These are phyloP conservation scores for Ichneumon xanthorius DNA, from an alignment of 2,888 invertebrate species.

Conservation along the genomic window DNA sequence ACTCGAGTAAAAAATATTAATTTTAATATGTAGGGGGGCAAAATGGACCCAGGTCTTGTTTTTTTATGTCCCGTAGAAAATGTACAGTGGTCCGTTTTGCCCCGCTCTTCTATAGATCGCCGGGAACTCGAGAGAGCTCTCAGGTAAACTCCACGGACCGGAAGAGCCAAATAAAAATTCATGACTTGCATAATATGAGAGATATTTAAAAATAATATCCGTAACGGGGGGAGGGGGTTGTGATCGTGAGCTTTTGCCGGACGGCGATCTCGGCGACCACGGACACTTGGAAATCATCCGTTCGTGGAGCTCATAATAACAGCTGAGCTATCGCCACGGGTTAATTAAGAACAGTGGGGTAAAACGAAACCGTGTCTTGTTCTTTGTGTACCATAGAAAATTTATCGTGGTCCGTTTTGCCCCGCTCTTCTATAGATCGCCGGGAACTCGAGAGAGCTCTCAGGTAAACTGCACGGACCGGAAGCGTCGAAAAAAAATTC, in stretches of 20 bases:
- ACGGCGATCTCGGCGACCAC: too few species aligned
- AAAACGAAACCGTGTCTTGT: too few species aligned
- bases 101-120: too few species aligned
- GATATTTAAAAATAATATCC: background rate
- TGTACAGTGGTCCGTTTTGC: too few species aligned
- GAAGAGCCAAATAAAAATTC: constrained; percentile 50
- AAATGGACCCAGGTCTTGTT: too few species aligned
- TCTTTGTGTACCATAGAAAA: too few species aligned
- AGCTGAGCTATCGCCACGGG: background rate
- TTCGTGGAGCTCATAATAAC: background rate
- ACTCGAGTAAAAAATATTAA: too few species aligned
- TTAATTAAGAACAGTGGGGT: background rate
- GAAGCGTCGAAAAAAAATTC: constrained; percentile 50
- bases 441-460: background rate
- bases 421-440: too few species aligned
- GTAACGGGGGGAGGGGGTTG: background rate
- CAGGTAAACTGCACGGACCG: constrained; percentile 19
- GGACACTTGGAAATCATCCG: too few species aligned
- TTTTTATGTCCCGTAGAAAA: too few species aligned
- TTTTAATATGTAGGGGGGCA: too few species aligned
- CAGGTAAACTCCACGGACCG: constrained; percentile 20
- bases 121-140: background rate
- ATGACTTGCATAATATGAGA: constrained; percentile 19
- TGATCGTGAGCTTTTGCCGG: background rate
- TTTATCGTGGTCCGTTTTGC: too few species aligned